Percentiles rank a stretch among this genome's conserved stretches.
These are phyloP conservation scores for Sebastes alutus DNA, from an alignment of 2,797 vertebrate genomes.

Conservation along the genomic window DNA sequence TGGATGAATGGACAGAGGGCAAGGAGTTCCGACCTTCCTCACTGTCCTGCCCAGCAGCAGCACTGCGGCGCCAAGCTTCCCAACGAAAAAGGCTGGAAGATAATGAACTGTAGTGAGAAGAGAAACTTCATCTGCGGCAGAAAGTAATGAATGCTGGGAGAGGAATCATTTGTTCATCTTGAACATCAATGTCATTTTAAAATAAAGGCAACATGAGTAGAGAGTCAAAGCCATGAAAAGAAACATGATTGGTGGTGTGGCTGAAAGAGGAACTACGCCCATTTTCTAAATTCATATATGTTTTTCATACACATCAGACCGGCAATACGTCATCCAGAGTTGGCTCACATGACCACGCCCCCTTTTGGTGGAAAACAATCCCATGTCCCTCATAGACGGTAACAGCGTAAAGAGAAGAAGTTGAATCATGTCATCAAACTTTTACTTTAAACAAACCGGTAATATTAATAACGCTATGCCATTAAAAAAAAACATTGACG, in stretches of 20 bases:
- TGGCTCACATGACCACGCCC: no score
- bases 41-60: background rate
- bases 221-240: background rate
- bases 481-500: no score
- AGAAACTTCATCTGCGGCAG: background rate
- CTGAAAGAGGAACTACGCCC: background rate
- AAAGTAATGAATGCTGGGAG: fast-evolving
- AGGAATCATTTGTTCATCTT: background rate
- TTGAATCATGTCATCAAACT: no score
- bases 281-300: no score
- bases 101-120: background rate
- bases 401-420: no score
- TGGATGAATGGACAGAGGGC: fast-evolving
- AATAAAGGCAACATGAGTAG: background rate
- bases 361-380: no score
- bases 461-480: no score
- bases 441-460: no score
- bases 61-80: background rate
- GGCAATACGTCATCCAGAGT: no score
- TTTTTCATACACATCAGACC: no score
- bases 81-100: fast-evolving
- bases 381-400: no score
- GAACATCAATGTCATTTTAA: background rate
- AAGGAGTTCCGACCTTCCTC: background rate
- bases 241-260: background rate